Base-by-base conservation (phyloP, 2,888 invertebrate species). In the Eupithecia pulchellata region DNA sequence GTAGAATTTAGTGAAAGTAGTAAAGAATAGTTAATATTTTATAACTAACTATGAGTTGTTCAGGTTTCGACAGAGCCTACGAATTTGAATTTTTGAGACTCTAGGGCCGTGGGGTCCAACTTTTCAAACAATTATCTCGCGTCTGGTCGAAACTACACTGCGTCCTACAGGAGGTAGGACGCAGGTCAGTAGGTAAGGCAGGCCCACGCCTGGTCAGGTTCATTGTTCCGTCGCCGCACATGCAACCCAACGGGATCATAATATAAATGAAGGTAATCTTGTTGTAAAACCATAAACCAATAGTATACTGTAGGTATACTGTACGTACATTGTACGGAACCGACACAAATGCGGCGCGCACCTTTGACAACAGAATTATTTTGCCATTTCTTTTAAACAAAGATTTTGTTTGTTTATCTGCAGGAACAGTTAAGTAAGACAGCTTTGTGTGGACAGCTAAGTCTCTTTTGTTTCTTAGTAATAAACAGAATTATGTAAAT, bases 381-480 rank as follows among this genome's bases (percentile, higher is more conserved):
- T 76, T 72, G 74, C 75, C 74, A 64, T 66, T 62, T 73, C 42
- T 64, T 67, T 61, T 55, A n/a, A n/a, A 74, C 75, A 72, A 74
- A 69, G 74, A 60, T 69, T 72, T 71, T 77, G 73, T 75, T 74
- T 78, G 70, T 69, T 71, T 72, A 74, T 74, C 71, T 61, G 58
- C 62, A 52, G 62, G 66, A 72, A 79, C 79, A 73, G 79, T 77
- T 79, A 76, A 74, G 75, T 39, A 69, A 47, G 72, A 36, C 34
- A 72, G 72, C 64, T 55, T 52, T 52, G 42, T 57, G 4, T 13
- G 11, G 25, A 67, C 64, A 69, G 67, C 57, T 57, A 58, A 55
- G 4, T 57, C 20, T 5, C 42, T 47, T 20, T 47, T 47, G 47
- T 47, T 20, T 20, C 47, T 25, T 47, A 25, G 11, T 52, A 11